Evolutionary conservation across 2,888 invertebrate genomes (phyloP).

Genomic region (Sclerodermus sp.): DNA sequence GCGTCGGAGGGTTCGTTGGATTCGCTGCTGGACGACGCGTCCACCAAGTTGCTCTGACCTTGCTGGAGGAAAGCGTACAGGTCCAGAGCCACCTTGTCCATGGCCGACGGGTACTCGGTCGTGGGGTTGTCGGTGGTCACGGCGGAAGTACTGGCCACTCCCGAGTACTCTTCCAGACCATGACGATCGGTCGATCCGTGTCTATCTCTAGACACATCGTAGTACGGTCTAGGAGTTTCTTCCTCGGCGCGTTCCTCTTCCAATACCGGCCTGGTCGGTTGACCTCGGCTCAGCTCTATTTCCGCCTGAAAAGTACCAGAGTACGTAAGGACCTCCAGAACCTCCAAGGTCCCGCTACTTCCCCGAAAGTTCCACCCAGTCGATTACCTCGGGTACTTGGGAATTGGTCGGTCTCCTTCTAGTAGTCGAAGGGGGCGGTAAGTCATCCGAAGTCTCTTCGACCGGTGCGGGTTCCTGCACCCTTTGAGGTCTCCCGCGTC

Average conservation of each 20-base stretch:
- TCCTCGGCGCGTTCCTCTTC: constrained; percentile 20
- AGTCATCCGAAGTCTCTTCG: constrained; percentile 31
- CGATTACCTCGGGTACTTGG: too few species aligned
- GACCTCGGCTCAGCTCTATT: constrained; percentile 40
- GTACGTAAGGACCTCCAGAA: too few species aligned
- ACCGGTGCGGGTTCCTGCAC: constrained; percentile 43
- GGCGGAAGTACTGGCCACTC: constrained; percentile 25
- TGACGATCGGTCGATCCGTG: neutral
- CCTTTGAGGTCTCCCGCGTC: constrained; percentile 40
- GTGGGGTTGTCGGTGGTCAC: constrained; percentile 61
- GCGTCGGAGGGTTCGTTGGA: constrained; percentile 61
- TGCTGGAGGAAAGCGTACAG: constrained; percentile 77
- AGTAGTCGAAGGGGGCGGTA: constrained; percentile 1
- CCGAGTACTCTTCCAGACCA: too few species aligned
- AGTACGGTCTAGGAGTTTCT: neutral
- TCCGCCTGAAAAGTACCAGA: constrained; percentile 34
- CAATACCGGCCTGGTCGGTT: constrained; percentile 24
- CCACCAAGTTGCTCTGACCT: constrained; percentile 60
- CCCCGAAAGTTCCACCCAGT: too few species aligned
- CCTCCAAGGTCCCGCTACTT: too few species aligned
- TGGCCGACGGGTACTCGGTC: constrained; percentile 66
- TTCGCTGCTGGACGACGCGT: constrained; percentile 51
- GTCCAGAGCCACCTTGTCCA: constrained; percentile 82
- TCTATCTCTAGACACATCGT: neutral
- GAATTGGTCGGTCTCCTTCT: too few species aligned